Percentiles rank a stretch among this genome's conserved stretches.
Conservation (phyloP, 1,140 invertebrate genomes). For the Pristionchus pacificus region DNA sequence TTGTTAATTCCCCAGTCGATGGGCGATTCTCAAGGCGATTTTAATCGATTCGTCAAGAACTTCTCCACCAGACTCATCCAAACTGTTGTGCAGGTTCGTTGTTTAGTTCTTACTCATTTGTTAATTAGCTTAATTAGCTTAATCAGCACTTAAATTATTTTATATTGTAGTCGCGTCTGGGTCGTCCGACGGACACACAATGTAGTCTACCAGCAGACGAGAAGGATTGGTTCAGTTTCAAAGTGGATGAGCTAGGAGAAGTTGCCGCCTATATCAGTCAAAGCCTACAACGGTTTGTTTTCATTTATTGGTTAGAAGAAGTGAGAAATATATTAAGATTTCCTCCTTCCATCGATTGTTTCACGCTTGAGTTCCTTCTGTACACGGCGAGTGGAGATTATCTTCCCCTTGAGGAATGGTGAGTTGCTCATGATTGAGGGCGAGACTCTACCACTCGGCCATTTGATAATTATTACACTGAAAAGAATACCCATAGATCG, state of each 20-base stretch:
- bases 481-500: neutral
- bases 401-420: conserved; percentile 42
- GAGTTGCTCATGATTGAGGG: conserved; percentile 9
- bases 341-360: conserved; percentile 26
- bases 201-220: conserved; percentile 31
- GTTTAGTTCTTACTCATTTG: neutral
- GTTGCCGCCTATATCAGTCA: conserved; percentile 44
- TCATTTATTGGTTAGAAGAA: too few species aligned
- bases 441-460: too few species aligned
- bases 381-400: conserved; percentile 44
- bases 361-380: conserved; percentile 42
- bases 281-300: conserved; percentile 32
- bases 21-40: conserved; percentile 10
- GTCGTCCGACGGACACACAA: conserved; percentile 23
- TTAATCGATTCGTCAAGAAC: conserved; percentile 38
- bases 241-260: conserved; percentile 43
- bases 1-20: too few species aligned
- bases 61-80: conserved; percentile 39
- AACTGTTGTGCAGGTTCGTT: conserved; percentile 36
- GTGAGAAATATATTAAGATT: conserved; percentile 41
- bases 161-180: conserved; percentile 29
- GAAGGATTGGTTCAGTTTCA: conserved; percentile 42
- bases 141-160: conserved; percentile 12
- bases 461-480: too few species aligned
- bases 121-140: too few species aligned